Conservation (phyloP, 2,888 invertebrate genomes). For the Drosophila ochracea region DNA sequence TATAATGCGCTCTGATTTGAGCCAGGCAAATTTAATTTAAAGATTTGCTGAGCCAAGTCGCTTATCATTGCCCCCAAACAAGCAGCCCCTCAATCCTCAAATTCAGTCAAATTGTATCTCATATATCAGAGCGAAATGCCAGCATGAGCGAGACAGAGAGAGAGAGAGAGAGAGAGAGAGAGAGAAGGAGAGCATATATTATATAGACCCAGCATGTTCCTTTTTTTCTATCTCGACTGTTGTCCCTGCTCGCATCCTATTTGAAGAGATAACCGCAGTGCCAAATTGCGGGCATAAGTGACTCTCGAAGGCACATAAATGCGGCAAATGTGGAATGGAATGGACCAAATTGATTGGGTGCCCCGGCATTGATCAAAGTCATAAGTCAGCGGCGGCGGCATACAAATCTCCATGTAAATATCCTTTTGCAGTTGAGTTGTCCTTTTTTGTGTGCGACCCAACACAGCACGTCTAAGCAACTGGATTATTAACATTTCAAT, state of each 20-base stretch:
- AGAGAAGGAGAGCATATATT: background rate
- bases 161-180: background rate
- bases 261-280: constrained; percentile 68
- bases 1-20: constrained; percentile 77
- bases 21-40: constrained; percentile 71
- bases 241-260: constrained; percentile 20
- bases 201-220: background rate
- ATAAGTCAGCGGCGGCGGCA: constrained; percentile 77
- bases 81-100: constrained; percentile 6
- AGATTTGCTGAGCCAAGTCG: constrained; percentile 61
- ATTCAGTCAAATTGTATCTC: constrained; percentile 41
- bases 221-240: background rate
- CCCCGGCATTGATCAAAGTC: constrained; percentile 76
- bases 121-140: constrained; percentile 52
- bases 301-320: constrained; percentile 70
- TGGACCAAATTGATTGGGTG: constrained; percentile 62
- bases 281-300: constrained; percentile 79
- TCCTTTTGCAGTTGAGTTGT: constrained; percentile 75
- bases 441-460: constrained; percentile 51
- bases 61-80: constrained; percentile 29
- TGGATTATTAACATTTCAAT: constrained; percentile 83
- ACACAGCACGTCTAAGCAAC: constrained; percentile 75
- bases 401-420: constrained; percentile 80
- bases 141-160: background rate
- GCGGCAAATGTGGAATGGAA: constrained; percentile 54